Base-by-base conservation (phyloP, 1,140 invertebrate genomes). In the Sitobion miscanthi region DNA sequence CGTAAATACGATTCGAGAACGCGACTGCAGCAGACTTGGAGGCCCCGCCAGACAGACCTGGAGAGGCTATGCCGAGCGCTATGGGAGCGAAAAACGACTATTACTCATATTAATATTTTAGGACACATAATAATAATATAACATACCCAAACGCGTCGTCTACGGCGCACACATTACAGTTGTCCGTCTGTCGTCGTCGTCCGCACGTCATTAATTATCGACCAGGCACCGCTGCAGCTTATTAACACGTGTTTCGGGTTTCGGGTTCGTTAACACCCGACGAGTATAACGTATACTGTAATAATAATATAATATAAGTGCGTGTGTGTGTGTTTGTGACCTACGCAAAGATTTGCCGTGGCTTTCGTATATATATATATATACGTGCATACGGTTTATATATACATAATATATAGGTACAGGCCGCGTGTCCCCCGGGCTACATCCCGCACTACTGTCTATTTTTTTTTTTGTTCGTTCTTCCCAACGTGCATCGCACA, bases 181-280 rank as follows among this genome's bases (percentile, higher is more conserved):
- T 62, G 88, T 57, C 57, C 90, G 90, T 92, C 91, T 62, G 91
- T 92, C 91, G 69, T 83, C 90, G 90, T 62, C 38, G 35, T 54
- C 25, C n/a, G 49, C 87, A 49, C 87, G 35, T 92, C 91, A 92
- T 92, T 77, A 77, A 77, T 92, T 92, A 92, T 92, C 91, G 83
- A 57, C 7, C 30, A 11, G 77, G 17, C n/a, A 49, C 45, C 14
- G 62, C 38, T 38, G 38, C 3, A 77, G 62, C n/a, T 20, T 38
- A 91, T 92, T 38, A 92, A 92, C 77, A 83, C 35, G 77, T 85
- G 91, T 92, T 92, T 91, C 57, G 45, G 45, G 52, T 91, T 91
- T 83, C 69, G 91, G 49, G 77, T 92, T 92, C 91, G 77, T 91
- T 91, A 91, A 91, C 90, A 45, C 47, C 87, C 87, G 49, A 52